Percentiles rank a stretch among this genome's conserved stretches.
These are phyloP conservation scores for Falcaria lacertinaria DNA, from an alignment of 2,888 invertebrate genomes.

Conservation along the genomic window DNA sequence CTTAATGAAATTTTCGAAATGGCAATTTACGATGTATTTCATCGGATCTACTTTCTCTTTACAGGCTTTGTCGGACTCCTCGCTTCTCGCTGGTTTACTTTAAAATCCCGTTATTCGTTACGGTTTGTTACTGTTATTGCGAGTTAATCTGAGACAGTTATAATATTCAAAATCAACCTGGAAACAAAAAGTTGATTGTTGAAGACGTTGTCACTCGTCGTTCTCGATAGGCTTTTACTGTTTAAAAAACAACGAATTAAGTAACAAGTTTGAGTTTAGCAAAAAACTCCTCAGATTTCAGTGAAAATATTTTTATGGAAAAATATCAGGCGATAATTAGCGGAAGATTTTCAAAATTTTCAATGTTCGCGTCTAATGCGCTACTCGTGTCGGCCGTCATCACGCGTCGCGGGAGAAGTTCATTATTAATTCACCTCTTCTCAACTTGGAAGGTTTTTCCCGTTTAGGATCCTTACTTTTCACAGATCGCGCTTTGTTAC, in stretches of 20 bases:
- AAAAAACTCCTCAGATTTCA: conserved; percentile 19
- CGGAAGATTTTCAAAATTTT: conserved; percentile 54
- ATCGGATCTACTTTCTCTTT: conserved; percentile 1
- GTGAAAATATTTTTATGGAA: conserved; percentile 21
- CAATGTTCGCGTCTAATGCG: conserved; percentile 69
- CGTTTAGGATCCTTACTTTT: conserved; percentile 48
- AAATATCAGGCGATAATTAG: conserved; percentile 52
- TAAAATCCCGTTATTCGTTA: conserved; percentile 1
- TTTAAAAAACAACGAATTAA: conserved; percentile 12
- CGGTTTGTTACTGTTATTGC: conserved; percentile 1
- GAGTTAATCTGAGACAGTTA: neutral
- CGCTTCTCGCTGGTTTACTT: neutral
- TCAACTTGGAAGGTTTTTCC: conserved; percentile 61
- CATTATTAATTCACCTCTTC: conserved; percentile 74
- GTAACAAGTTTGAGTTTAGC: conserved; percentile 32
- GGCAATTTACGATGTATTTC: neutral
- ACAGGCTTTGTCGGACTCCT: neutral
- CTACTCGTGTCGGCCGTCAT: conserved; percentile 78
- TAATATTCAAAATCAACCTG: neutral
- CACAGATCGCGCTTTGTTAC: conserved; percentile 15
- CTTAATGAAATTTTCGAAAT: neutral
- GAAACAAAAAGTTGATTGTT: neutral
- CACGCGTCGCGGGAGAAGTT: conserved; percentile 75
- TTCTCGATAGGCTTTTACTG: neutral
- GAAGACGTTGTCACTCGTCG: neutral